Evolutionary conservation across 2,888 invertebrate genomes (phyloP).

Genomic region (Petrolisthes cinctipes): DNA sequence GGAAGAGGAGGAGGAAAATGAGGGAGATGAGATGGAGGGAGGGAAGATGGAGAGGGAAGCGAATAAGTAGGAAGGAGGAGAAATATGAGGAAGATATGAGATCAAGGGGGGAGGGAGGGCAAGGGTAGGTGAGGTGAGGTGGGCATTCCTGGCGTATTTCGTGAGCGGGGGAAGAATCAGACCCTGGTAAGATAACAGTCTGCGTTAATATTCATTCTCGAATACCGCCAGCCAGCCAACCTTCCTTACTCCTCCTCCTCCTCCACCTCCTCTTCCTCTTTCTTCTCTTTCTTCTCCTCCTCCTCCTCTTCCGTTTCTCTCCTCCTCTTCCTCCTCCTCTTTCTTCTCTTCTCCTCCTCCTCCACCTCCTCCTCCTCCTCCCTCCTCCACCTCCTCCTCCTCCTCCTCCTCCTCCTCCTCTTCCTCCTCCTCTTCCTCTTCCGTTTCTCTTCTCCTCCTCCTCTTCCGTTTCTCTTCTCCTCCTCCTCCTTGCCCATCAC

Average conservation of each 20-base stretch:
- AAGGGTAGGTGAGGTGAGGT: background rate
- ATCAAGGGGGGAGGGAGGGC: background rate
- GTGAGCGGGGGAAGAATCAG: slow-evolving; percentile 10
- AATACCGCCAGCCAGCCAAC: slow-evolving; percentile 5
- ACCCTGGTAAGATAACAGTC: slow-evolving; percentile 10
- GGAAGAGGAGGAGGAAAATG: background rate
- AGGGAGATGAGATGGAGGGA: background rate
- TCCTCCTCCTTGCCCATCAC: too few species aligned
- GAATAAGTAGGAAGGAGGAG: background rate
- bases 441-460: too few species aligned
- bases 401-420: too few species aligned
- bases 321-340: too few species aligned
- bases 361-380: too few species aligned
- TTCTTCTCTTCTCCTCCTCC: too few species aligned
- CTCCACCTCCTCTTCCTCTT: background rate
- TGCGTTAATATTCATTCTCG: slow-evolving; percentile 15
- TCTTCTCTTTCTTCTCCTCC: too few species aligned
- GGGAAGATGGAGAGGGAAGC: background rate
- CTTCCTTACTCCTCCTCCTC: background rate
- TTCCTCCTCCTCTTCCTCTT: too few species aligned
- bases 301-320: too few species aligned
- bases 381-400: too few species aligned
- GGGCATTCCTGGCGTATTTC: slow-evolving; percentile 27
- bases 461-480: too few species aligned
- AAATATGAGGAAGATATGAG: background rate